A percentile compares a stretch with the other conserved stretches of the same genome.
Evolutionary conservation across 2,113 vertebrate species (phyloP).

Genomic region (Epinephelus cyanopodus): DNA sequence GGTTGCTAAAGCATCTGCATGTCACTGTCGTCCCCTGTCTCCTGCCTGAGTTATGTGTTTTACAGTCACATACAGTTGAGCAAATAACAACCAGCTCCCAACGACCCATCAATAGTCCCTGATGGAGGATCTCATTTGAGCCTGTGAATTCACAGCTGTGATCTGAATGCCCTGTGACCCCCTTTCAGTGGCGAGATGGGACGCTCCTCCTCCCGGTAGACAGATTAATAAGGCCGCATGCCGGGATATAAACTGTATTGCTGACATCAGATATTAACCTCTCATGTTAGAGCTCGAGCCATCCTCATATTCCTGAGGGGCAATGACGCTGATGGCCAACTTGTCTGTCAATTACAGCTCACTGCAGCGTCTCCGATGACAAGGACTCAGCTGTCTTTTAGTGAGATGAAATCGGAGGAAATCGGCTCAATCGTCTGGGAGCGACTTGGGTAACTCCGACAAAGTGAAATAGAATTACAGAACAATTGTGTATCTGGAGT

Average conservation of each 20-base stretch:
- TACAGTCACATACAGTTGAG: background rate
- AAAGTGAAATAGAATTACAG: conserved; percentile 28
- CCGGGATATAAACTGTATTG: conserved; percentile 35
- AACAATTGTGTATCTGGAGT: background rate
- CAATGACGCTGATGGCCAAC: conserved; percentile 34
- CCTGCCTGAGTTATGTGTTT: background rate
- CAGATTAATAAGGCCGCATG: conserved; percentile 61
- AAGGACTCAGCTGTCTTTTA: conserved; percentile 55
- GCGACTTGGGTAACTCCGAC: conserved; percentile 26
- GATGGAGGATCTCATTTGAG: conserved; percentile 38
- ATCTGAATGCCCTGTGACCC: conserved; percentile 48
- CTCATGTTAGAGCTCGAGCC: conserved; percentile 20
- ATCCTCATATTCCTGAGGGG: conserved; percentile 24
- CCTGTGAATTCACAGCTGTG: conserved; percentile 60
- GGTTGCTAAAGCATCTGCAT: background rate
- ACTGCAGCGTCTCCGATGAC: conserved; percentile 46
- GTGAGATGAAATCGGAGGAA: conserved; percentile 24
- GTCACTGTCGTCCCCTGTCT: background rate
- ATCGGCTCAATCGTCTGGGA: conserved; percentile 32
- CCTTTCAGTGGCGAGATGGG: conserved; percentile 10
- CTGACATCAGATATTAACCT: conserved; percentile 68
- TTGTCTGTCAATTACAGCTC: conserved; percentile 59
- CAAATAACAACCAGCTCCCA: conserved; percentile 37
- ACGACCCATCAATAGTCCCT: conserved; percentile 12
- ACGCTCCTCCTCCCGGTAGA: conserved; percentile 51